Evolutionary conservation across 2,888 invertebrate genomes (phyloP).

Genomic region (Odontocolon sp.): DNA sequence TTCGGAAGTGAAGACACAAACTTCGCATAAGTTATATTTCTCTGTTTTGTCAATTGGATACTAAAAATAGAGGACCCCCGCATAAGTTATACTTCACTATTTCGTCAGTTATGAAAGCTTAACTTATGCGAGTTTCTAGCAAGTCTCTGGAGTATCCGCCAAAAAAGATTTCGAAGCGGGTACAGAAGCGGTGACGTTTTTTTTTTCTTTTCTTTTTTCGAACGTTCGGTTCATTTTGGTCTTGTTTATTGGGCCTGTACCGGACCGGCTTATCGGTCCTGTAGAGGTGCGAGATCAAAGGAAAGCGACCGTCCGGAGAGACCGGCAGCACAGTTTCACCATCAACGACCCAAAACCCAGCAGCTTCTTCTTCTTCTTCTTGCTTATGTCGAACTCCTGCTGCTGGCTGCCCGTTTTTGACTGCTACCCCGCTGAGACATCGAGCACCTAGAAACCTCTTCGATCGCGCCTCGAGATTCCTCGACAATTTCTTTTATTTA

Average conservation of each 20-base stretch:
- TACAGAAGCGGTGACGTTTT: constrained; percentile 33
- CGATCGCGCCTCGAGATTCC: neutral
- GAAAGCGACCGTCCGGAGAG: constrained; percentile 55
- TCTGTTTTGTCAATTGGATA: too few species aligned
- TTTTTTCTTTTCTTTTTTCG: constrained; percentile 37
- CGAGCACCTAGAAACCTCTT: neutral
- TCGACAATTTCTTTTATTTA: too few species aligned
- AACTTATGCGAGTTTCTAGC: neutral
- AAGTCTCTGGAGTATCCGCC: constrained; percentile 18
- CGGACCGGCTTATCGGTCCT: constrained; percentile 60
- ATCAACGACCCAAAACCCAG: constrained; percentile 38
- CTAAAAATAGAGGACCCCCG: too few species aligned
- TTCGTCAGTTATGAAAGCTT: too few species aligned
- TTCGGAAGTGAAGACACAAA: too few species aligned
- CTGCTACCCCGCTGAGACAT: too few species aligned
- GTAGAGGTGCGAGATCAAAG: constrained; percentile 63
- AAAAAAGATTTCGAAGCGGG: constrained; percentile 45
- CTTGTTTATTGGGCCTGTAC: constrained; percentile 59
- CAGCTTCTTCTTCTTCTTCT: constrained; percentile 38
- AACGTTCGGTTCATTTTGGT: constrained; percentile 56
- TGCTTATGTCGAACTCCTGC: constrained; percentile 22
- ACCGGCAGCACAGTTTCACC: constrained; percentile 20
- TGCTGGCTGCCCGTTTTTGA: too few species aligned
- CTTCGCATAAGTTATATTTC: too few species aligned
- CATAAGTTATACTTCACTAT: too few species aligned